Evolutionary conservation across 2,113 vertebrate species (phyloP).

Genomic region (Halcyon senegalensis): DNA sequence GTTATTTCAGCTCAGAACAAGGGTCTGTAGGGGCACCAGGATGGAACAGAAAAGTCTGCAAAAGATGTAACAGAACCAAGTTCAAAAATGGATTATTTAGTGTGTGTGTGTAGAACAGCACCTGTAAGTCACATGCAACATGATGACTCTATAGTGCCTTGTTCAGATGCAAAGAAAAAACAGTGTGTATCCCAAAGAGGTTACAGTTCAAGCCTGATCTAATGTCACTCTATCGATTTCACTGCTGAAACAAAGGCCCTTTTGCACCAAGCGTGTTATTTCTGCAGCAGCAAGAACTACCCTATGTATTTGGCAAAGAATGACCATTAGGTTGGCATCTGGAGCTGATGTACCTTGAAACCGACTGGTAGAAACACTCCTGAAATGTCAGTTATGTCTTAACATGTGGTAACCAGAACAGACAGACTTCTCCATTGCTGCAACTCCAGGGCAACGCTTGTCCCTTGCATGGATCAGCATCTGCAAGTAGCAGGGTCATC

Average conservation of each 20-base stretch:
- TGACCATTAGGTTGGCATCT: fast-evolving
- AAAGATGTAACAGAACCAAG: neutral
- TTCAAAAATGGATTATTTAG: neutral
- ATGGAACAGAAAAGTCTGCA: neutral
- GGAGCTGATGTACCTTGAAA: neutral
- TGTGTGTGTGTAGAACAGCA: neutral
- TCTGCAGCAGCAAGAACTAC: neutral
- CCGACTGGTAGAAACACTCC: neutral
- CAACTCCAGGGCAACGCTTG: neutral
- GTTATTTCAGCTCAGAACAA: neutral
- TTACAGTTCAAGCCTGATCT: neutral
- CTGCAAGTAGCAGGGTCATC: neutral
- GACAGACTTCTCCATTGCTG: neutral
- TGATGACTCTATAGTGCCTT: neutral
- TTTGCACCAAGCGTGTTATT: neutral
- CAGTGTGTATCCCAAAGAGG: neutral
- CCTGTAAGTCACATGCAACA: neutral
- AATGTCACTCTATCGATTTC: fast-evolving
- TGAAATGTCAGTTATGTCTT: neutral
- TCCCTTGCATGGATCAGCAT: neutral
- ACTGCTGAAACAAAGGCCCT: neutral
- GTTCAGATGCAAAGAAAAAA: neutral
- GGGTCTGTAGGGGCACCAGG: neutral
- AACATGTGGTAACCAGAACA: neutral
- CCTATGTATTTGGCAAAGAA: neutral